Conservation (phyloP, 1,140 invertebrate genomes). For the Drosophila kikkawai region DNA sequence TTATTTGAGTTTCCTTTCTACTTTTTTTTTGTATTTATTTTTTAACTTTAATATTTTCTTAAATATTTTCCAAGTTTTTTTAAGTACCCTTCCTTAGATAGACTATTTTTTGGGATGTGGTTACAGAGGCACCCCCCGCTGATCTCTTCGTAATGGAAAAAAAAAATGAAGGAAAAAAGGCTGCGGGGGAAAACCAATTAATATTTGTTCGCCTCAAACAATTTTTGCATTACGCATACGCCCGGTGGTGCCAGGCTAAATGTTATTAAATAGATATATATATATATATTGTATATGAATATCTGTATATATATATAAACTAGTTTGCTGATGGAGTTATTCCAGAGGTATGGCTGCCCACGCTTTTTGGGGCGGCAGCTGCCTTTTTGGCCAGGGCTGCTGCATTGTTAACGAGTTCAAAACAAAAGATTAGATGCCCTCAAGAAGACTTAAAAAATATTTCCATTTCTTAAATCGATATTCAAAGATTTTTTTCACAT, state of each 20-base stretch:
- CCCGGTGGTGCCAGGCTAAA: slow-evolving; percentile 41
- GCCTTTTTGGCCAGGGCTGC: slow-evolving; percentile 10
- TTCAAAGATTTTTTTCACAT: background rate
- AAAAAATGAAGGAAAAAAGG: background rate
- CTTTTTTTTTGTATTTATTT: background rate
- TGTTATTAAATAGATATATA: slow-evolving; percentile 53
- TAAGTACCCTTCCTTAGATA: no score
- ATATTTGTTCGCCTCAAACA: slow-evolving; percentile 24
- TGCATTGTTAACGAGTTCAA: background rate
- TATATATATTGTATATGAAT: background rate
- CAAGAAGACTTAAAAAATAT: no score
- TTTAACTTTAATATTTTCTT: background rate
- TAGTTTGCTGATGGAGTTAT: slow-evolving; percentile 10
- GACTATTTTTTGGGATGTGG: background rate
- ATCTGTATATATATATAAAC: background rate
- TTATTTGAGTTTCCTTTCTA: background rate
- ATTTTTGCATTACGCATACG: slow-evolving; percentile 44
- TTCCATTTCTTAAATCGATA: no score
- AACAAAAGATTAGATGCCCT: background rate
- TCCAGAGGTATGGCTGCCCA: slow-evolving; percentile 23
- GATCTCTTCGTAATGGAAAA: slow-evolving; percentile 2
- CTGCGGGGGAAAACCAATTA: slow-evolving; percentile 23
- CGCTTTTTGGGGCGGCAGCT: slow-evolving; percentile 11
- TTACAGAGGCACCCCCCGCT: slow-evolving; percentile 20
- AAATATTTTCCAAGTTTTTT: background rate